These are phyloP conservation scores for Thaumatotibia leucotreta DNA, from an alignment of 1,140 invertebrate genomes.

Conservation along the genomic window DNA sequence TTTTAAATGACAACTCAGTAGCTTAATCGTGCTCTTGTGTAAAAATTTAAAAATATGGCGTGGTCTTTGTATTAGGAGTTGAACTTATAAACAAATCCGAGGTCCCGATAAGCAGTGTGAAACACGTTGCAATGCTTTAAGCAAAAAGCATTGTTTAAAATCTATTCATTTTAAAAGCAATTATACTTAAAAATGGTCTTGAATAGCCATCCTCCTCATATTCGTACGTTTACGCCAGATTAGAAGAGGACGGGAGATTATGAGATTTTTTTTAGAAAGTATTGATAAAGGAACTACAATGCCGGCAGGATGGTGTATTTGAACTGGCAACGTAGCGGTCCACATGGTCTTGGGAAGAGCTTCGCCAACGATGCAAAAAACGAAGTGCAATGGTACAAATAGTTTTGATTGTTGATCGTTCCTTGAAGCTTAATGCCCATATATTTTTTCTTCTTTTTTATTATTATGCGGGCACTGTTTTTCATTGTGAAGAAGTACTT, in stretches of 20 bases:
- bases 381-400: constrained; percentile 26
- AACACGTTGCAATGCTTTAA: constrained; percentile 40
- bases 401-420: constrained; percentile 38
- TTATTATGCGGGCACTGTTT: too few species aligned
- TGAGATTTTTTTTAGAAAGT: constrained; percentile 52
- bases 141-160: constrained; percentile 51
- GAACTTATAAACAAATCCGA: neutral
- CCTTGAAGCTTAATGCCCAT: neutral
- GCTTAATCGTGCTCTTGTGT: neutral
- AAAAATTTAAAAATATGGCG: neutral
- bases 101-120: constrained; percentile 17
- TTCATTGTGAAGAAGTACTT: too few species aligned
- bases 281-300: constrained; percentile 68
- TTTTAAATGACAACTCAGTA: neutral
- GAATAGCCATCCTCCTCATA: constrained; percentile 33
- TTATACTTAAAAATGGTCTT: constrained; percentile 44
- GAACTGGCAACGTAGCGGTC: constrained; percentile 72
- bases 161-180: constrained; percentile 61
- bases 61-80: neutral
- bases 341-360: constrained; percentile 72
- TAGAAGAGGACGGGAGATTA: constrained; percentile 43
- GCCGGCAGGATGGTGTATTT: constrained; percentile 71
- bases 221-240: constrained; percentile 15
- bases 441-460: too few species aligned
- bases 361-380: constrained; percentile 69